phyloP scores from a whole-genome alignment of 1,140 invertebrate genomes.

The Macrobrachium rosenbergii region DNA sequence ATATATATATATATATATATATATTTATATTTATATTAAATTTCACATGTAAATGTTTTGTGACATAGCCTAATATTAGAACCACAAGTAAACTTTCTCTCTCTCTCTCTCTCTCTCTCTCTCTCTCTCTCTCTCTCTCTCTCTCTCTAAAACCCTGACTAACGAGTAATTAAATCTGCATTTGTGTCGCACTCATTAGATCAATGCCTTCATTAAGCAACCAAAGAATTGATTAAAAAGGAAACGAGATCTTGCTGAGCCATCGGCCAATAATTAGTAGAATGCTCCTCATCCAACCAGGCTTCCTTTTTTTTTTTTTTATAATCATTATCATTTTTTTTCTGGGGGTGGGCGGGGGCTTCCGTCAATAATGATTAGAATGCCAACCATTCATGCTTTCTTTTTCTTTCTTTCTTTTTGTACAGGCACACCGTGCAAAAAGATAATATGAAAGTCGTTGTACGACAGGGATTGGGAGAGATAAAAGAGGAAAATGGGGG shows the following conservation, averaged over 20 bases:
- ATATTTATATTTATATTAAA: not conserved
- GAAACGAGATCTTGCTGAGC: too few species aligned
- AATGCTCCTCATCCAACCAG: too few species aligned
- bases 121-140: slow-evolving; percentile 24
- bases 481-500: too few species aligned
- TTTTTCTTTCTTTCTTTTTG: not conserved
- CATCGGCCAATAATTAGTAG: too few species aligned
- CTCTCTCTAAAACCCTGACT: not conserved
- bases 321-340: not conserved
- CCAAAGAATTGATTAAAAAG: too few species aligned
- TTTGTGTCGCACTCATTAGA: too few species aligned
- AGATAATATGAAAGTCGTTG: too few species aligned
- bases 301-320: not conserved
- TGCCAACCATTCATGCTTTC: not conserved
- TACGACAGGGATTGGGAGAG: not conserved
- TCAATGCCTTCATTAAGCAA: too few species aligned
- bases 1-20: slow-evolving; percentile 24
- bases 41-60: not conserved
- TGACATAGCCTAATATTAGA: too few species aligned
- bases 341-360: too few species aligned
- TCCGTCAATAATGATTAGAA: not conserved
- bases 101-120: not conserved
- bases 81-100: too few species aligned
- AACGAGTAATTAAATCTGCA: too few species aligned
- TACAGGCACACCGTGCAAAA: not conserved